These are phyloP conservation scores for Troides aeacus DNA, from an alignment of 2,888 invertebrate genomes.

Conservation along the genomic window DNA sequence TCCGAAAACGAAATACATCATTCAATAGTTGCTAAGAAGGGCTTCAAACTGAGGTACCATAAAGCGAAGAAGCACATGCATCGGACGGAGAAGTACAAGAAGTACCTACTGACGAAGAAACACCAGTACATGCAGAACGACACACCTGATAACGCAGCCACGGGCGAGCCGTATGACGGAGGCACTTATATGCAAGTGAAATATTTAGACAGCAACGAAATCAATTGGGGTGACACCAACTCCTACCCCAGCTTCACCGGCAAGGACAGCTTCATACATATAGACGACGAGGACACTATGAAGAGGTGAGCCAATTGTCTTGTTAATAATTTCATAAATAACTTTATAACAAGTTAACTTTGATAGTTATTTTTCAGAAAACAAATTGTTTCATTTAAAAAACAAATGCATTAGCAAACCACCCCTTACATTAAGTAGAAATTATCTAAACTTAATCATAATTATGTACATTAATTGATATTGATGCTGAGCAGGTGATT, in stretches of 20 bases:
- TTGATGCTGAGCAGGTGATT: too few species aligned
- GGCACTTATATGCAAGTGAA: constrained; percentile 75
- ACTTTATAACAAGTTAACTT: too few species aligned
- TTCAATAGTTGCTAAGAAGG: constrained; percentile 67
- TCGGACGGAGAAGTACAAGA: constrained; percentile 55
- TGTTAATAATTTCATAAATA: too few species aligned
- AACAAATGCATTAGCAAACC: constrained; percentile 12
- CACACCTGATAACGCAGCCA: constrained; percentile 51
- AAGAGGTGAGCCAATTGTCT: constrained; percentile 80
- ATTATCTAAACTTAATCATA: too few species aligned
- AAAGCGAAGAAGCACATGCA: constrained; percentile 57
- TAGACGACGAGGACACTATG: constrained; percentile 91
- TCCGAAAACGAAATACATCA: constrained; percentile 59
- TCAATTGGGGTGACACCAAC: constrained; percentile 70
- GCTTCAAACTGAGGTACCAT: constrained; percentile 59
- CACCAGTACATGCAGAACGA: constrained; percentile 45
- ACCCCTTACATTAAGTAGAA: too few species aligned
- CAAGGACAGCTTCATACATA: constrained; percentile 91
- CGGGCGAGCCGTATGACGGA: constrained; percentile 63
- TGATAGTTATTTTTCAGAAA: too few species aligned
- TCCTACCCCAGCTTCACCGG: constrained; percentile 89
- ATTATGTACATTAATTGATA: too few species aligned
- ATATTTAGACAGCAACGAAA: constrained; percentile 64
- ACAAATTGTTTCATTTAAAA: too few species aligned
- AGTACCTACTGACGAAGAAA: constrained; percentile 57